Evolutionary conservation across 2,113 vertebrate genomes (phyloP).

Genomic region (Brachypteracias leptosomus): DNA sequence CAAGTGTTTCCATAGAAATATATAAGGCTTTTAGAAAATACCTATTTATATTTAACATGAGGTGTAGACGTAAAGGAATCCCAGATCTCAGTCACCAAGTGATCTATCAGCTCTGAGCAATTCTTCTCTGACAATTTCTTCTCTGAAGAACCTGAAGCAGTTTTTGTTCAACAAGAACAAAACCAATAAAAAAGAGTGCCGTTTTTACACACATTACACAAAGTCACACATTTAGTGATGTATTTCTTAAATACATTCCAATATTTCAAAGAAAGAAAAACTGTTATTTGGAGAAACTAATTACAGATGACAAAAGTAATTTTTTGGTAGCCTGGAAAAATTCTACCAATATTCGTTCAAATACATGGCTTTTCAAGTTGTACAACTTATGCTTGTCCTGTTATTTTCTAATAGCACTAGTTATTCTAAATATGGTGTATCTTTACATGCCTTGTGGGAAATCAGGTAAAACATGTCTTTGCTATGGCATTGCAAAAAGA

Average conservation of each 20-base stretch:
- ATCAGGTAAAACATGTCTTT: not conserved
- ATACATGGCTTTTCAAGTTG: not conserved
- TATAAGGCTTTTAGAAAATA: not conserved
- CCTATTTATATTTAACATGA: not conserved
- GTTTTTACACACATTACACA: not conserved
- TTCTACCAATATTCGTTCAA: not conserved
- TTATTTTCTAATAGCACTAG: not conserved
- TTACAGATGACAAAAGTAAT: not conserved
- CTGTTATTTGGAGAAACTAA: not conserved
- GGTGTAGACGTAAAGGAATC: not conserved
- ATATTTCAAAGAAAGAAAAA: not conserved
- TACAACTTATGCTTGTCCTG: rapidly evolving
- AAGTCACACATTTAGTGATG: not conserved
- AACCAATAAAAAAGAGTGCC: not conserved
- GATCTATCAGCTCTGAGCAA: not conserved
- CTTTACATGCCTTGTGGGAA: not conserved
- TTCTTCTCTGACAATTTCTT: not conserved
- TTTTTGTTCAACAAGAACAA: not conserved
- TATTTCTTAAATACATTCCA: not conserved
- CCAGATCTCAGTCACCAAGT: not conserved
- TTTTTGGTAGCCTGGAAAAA: not conserved
- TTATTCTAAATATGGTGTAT: not conserved
- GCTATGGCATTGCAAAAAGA: not conserved
- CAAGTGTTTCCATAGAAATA: not conserved
- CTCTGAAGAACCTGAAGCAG: not conserved